Base-by-base conservation (phyloP, 2,797 vertebrate species). In the Siniperca scherzeri region DNA sequence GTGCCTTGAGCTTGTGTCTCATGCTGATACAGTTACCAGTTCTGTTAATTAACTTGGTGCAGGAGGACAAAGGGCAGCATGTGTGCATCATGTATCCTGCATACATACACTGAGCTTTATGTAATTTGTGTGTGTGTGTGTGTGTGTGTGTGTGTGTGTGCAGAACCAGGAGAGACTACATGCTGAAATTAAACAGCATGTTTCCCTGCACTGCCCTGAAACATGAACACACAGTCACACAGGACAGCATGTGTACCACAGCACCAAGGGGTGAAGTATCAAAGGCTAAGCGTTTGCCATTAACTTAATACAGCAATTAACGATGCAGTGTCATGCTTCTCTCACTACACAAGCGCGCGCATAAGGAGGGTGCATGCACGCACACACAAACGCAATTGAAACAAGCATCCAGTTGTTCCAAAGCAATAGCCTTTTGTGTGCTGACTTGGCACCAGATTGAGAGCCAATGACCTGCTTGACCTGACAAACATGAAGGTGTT, bases 211-310 rank as follows among this genome's bases (percentile, higher is more conserved):
- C 64, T 78, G 44, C 77, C 59, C 67, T 84, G 80, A 71, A 72
- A 82, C 71, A 72, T 77, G 61, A 70, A 65, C 69, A 72, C 70
- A 73, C 53, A 61, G 36, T 7, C 52, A 64, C 84, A 83, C 70
- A 59, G 59, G 76, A 40, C 65, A 83, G 59, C 80, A 27, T 90
- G 88, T 83, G 82, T 30, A 77, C 22, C 75, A 84, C 66, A 86
- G 85, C 81, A 81, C 77, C 87, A 84, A 83, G 85, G 80, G 80
- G 81, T 74, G 83, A 86, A 69, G 67, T 77, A 90, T 91, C 89
- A 93, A 93, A 92, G 89, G 61, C 84, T 71, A 74, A 77, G 48
- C 70, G 48, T 88, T 68, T 68, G 66, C 60, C 40, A 61, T 85
- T 70, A 84, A 81, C 68, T 74, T 72, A 75, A 75, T 81, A 82